Conservation (phyloP, 2,888 invertebrate species). For the Phoenoteleia sp. region DNA sequence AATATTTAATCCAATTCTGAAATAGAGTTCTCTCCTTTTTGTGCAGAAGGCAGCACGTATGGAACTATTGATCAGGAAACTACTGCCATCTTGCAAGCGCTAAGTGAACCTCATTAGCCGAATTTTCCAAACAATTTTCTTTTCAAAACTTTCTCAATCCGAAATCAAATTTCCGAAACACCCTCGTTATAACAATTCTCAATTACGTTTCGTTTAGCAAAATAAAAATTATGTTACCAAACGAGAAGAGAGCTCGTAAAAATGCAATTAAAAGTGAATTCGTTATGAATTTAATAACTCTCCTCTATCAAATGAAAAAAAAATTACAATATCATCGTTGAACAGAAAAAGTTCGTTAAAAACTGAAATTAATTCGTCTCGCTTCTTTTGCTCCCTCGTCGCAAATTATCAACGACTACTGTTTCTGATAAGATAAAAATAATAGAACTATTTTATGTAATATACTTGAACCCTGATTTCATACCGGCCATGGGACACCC, state of each 20-base stretch:
- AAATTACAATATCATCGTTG: conserved; percentile 31
- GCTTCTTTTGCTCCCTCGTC: neutral
- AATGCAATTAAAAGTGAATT: conserved; percentile 56
- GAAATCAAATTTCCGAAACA: neutral
- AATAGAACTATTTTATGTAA: too few species aligned
- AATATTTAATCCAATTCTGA: conserved; percentile 24
- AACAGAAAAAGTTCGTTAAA: conserved; percentile 42
- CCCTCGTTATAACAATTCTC: neutral
- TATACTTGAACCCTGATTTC: too few species aligned
- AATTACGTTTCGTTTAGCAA: neutral
- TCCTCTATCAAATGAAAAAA: neutral
- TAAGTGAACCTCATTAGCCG: conserved; percentile 39
- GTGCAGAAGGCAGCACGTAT: conserved; percentile 83
- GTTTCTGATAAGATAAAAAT: conserved; percentile 58
- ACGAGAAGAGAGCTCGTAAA: conserved; percentile 19
- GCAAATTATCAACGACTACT: conserved; percentile 8
- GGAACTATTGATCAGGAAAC: conserved; percentile 83
- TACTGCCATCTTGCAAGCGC: conserved; percentile 82
- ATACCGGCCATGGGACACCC: too few species aligned
- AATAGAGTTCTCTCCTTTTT: conserved; percentile 52
- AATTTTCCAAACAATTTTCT: conserved; percentile 23
- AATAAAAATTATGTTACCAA: neutral
- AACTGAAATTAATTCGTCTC: conserved; percentile 28
- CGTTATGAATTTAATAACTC: conserved; percentile 26
- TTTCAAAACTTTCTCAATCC: neutral